Evolutionary conservation across 2,797 vertebrate species (phyloP), one percentile per base, ranked within the genome.

Genomic region (Thunnus albacares): DNA sequence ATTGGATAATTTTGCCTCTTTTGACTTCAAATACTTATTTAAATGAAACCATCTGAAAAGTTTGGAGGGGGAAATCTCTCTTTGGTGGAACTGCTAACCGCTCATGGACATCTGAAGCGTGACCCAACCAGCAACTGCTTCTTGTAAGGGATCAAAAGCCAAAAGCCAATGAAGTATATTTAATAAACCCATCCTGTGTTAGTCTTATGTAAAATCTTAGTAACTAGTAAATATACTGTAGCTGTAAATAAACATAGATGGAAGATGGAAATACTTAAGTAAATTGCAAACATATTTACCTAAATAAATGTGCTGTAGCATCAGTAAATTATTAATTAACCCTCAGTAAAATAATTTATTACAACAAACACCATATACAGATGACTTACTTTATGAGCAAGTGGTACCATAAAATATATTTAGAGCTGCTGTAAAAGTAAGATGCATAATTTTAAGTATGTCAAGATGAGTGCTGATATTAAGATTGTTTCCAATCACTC

Each of bases 401-500:
- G 6, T 24, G 17, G n/a, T 6, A 5, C 10, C 28, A 20, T 17
- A 26, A 22, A 67, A 61, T 71, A 10, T 22, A 45, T 38, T 24
- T 28, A 51, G 9, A 33, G 30, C 30, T 33, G 30, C 30, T 33
- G 30, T 33, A 33, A 33, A 33, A 33, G 30, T 33, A 6, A 7
- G 8, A 20, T 17, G 3, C 24, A 4, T 9, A 3, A 77, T 5
- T 33, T 12, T 3, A 53, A 2, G 2, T 4, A 49, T 33, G 33
- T 45, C 24, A 28, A n/a, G 26, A 12, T 26, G 38, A 53, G 47
- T 20, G 14, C 12, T 59, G n/a, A 71, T 73, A 2, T 2, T 57
- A 51, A 60, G 47, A 74, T 65, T 35, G 70, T 68, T 45, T 55
- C 41, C 59, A 55, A 9, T 56, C 28, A 52, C 28, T 60, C 17